phyloP scores from a whole-genome alignment of 2,888 invertebrate genomes.

The Criorhina ranunculi region DNA sequence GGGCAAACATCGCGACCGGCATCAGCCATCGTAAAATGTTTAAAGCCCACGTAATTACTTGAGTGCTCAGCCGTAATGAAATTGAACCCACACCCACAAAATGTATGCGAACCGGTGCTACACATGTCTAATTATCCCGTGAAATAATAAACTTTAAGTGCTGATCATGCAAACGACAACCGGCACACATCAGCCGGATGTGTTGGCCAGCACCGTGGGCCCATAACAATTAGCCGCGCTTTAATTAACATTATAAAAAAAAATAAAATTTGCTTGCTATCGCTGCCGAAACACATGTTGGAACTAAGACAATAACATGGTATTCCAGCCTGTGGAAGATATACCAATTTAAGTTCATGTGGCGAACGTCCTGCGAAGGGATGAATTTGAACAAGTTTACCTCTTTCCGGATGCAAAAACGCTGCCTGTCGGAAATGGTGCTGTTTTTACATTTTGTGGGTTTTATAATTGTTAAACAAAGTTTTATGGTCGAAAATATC shows the following conservation, averaged over 20 bases:
- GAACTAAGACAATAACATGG: conserved; percentile 41
- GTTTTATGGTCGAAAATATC: conserved; percentile 22
- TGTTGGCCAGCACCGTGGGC: conserved; percentile 19
- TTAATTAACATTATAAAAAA: conserved; percentile 68
- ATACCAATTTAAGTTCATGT: conserved; percentile 19
- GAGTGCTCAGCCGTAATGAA: conserved; percentile 59
- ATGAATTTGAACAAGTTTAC: not conserved
- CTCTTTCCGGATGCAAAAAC: not conserved
- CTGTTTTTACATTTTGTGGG: conserved; percentile 32
- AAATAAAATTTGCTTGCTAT: conserved; percentile 61
- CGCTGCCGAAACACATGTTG: conserved; percentile 50
- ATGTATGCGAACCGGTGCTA: conserved; percentile 23
- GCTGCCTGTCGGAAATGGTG: not conserved
- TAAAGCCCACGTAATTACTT: conserved; percentile 67
- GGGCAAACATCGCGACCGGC: conserved; percentile 35
- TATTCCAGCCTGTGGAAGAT: conserved; percentile 9
- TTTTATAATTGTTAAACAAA: conserved; percentile 42
- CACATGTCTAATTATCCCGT: conserved; percentile 71
- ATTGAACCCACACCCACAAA: conserved; percentile 49
- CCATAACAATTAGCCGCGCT: conserved; percentile 66
- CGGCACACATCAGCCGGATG: conserved; percentile 25
- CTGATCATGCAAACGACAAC: conserved; percentile 72
- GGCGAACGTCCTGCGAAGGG: conserved; percentile 10
- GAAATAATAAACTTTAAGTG: conserved; percentile 75
- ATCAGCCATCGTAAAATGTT: conserved; percentile 54